phyloP scores from a whole-genome alignment of 1,140 invertebrate species.

The Musca domestica region DNA sequence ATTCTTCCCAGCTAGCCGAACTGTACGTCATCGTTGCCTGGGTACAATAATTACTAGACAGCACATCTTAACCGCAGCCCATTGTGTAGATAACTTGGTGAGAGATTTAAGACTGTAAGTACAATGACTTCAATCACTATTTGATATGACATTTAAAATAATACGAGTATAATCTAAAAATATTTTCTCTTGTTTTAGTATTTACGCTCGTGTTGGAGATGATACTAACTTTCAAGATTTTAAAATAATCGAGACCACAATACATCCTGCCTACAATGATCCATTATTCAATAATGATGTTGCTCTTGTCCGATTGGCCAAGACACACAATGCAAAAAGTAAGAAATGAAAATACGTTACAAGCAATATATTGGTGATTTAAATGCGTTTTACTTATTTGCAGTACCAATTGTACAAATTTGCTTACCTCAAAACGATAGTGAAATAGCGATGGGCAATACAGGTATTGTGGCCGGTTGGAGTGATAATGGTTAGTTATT shows the following conservation, averaged over 20 bases:
- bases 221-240: slow-evolving; percentile 34
- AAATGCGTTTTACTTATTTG: not conserved
- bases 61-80: slow-evolving; percentile 67
- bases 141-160: no score
- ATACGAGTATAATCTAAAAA: no score
- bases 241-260: slow-evolving; percentile 52
- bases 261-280: slow-evolving; percentile 61
- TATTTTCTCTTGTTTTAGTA: not conserved
- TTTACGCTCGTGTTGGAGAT: slow-evolving; percentile 58
- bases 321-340: slow-evolving; percentile 15
- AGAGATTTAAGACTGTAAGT: slow-evolving; percentile 56
- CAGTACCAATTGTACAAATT: slow-evolving; percentile 36
- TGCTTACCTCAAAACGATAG: slow-evolving; percentile 55
- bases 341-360: not conserved
- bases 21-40: slow-evolving; percentile 60
- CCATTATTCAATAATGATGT: slow-evolving; percentile 66
- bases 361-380: no score
- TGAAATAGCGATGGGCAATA: slow-evolving; percentile 50
- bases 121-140: not conserved
- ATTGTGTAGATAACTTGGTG: slow-evolving; percentile 60
- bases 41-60: slow-evolving; percentile 63
- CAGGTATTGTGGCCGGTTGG: slow-evolving; percentile 60
- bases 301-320: slow-evolving; percentile 58
- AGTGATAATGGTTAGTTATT: slow-evolving; percentile 43
- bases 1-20: slow-evolving; percentile 54